These are phyloP conservation scores for Drosophila demipolita DNA, from an alignment of 2,888 invertebrate species.

Conservation along the genomic window DNA sequence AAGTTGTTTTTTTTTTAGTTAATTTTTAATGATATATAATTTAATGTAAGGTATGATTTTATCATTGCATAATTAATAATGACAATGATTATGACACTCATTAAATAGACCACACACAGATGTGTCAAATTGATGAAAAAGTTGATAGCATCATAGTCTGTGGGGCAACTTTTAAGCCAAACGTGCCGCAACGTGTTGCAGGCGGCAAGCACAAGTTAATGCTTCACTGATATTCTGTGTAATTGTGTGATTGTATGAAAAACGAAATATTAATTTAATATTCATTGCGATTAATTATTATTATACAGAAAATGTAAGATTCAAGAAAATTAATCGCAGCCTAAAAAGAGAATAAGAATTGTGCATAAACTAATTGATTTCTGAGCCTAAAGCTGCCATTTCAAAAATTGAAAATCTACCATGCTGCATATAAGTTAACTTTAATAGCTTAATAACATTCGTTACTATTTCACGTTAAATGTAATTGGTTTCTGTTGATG, in stretches of 20 bases:
- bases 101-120: too few relatives aligned
- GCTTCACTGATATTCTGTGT: too few relatives aligned
- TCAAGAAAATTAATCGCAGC: not conserved
- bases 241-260: not conserved
- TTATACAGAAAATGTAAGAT: not conserved
- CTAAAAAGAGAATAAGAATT: not conserved
- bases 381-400: not conserved
- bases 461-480: slow-evolving; percentile 65
- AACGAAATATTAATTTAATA: not conserved
- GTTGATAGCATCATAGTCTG: too few relatives aligned
- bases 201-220: too few relatives aligned
- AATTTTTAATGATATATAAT: too few relatives aligned
- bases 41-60: too few relatives aligned
- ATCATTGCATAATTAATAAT: too few relatives aligned
- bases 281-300: not conserved
- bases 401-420: not conserved
- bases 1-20: too few relatives aligned
- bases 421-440: slow-evolving; percentile 40
- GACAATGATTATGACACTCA: too few relatives aligned
- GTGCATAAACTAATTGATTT: not conserved
- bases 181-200: too few relatives aligned
- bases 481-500: not conserved
- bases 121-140: too few relatives aligned
- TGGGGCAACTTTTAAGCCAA: too few relatives aligned
- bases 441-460: slow-evolving; percentile 62